Evolutionary conservation across 2,888 invertebrate genomes (phyloP), one percentile per base, ranked within the genome.

Genomic region (Danaus chrysippus): DNA sequence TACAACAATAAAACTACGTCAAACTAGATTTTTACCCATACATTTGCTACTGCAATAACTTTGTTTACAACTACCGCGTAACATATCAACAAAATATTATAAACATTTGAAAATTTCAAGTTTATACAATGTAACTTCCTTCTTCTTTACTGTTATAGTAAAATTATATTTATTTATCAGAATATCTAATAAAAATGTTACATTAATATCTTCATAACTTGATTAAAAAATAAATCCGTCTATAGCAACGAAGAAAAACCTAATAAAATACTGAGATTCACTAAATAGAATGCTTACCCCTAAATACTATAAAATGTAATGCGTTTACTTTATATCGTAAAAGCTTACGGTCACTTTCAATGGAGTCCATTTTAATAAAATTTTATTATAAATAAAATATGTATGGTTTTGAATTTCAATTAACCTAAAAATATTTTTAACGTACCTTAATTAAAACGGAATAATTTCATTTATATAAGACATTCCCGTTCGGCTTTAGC

Each of bases 291-390:
- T 34, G 23, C 23, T 34, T 49, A 17, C 11, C n/a, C 17, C 10
- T 2, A 11, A 10, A 17, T 49, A 17, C 10, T 49, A 17, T 49
- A 6, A 49, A 49, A 49, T 49, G 11, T 15, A 17, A 49, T 17
- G 49, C 17, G 49, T 49, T 49, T 49, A 49, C 17, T 49, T 49
- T 49, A 15, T 17, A 49, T 49, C 10, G 49, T 49, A 11, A 49
- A 17, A 11, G 10, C 49, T 15, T 2, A 15, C 49, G 17, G 46
- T 46, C 9, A 10, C 17, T 17, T 13, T 49, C 17, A 17, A 49
- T 3, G 17, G 49, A 49, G 15, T 10, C 17, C 49, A 49, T 49
- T 49, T 17, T 10, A 49, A 49, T 17, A 49, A 49, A 17, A 49
- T 17, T 49, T 17, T n/a, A 10, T 17, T 49, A 17, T 49, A 49